A percentile compares a stretch with the other conserved stretches of the same genome.
Evolutionary conservation across 2,797 vertebrate genomes (phyloP).

Genomic region (Silurus aristotelis): DNA sequence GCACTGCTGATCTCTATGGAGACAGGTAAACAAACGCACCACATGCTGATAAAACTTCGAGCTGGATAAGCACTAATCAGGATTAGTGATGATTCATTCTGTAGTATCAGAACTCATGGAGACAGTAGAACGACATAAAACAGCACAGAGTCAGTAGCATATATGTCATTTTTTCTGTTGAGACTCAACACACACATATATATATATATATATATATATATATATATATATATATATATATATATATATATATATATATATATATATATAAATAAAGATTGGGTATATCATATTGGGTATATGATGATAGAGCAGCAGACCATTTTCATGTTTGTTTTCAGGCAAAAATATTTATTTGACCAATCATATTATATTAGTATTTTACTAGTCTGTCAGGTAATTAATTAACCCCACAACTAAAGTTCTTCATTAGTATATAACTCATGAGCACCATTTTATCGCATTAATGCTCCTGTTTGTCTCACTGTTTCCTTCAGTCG

Average conservation of each 20-base stretch:
- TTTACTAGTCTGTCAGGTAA: neutral
- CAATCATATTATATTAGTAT: neutral
- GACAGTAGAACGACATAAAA: neutral
- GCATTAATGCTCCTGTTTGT: neutral
- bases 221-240: no score
- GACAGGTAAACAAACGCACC: constrained; percentile 75
- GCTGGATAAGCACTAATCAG: neutral
- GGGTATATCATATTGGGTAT: neutral
- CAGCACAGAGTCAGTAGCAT: neutral
- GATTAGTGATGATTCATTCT: neutral
- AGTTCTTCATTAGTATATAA: neutral
- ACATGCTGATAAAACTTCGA: neutral
- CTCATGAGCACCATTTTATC: neutral
- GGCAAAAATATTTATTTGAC: neutral
- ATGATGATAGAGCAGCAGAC: neutral
- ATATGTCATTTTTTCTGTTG: neutral
- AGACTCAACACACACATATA: no score
- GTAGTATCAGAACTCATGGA: neutral
- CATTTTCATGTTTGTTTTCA: neutral
- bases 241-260: no score
- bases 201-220: no score
- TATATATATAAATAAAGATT: no score
- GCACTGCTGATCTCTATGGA: constrained; percentile 88
- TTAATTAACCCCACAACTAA: neutral
- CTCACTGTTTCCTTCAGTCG: constrained; percentile 72